Evolutionary conservation across 2,888 invertebrate genomes (phyloP), one percentile per base, ranked within the genome.

Genomic region (Euzophera pinguis): DNA sequence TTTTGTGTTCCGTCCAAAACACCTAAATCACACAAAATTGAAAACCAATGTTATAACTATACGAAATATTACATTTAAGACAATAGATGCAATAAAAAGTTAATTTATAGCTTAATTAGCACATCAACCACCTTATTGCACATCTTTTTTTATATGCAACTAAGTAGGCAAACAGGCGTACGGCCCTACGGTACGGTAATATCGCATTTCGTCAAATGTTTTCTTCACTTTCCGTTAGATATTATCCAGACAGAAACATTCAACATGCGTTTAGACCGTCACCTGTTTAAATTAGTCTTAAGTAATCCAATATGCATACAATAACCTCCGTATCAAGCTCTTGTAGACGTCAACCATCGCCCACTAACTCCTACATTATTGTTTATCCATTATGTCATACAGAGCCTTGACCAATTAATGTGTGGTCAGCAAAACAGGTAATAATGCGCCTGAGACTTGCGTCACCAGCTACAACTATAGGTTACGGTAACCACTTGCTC

Each of bases 1-100:
- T 63, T 54, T 13, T 39, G 50, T 10, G 63, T 63, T n/a, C 61
- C 77, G 39, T 83, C 78, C 1, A 84, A 54, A 6, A 75, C 73
- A 1, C 78, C 81, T 1, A 76, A 60, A 60, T 72, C 67, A n/a
- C n/a, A n/a, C n/a, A n/a, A n/a, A n/a, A n/a, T n/a, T n/a, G n/a
- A n/a, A n/a, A n/a, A n/a, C n/a, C n/a, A n/a, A n/a, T n/a, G n/a
- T n/a, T n/a, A n/a, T n/a, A n/a, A n/a, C n/a, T n/a, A n/a, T n/a
- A n/a, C n/a, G n/a, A n/a, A n/a, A n/a, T n/a, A n/a, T n/a, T n/a
- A n/a, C n/a, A n/a, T n/a, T n/a, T n/a, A n/a, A n/a, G n/a, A n/a
- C n/a, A n/a, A n/a, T n/a, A n/a, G n/a, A n/a, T n/a, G n/a, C n/a
- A n/a, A n/a, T n/a, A n/a, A n/a, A n/a, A n/a, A n/a, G n/a, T n/a